phyloP scores from a whole-genome alignment of 2,888 invertebrate genomes.

The Copidosoma aretas region DNA sequence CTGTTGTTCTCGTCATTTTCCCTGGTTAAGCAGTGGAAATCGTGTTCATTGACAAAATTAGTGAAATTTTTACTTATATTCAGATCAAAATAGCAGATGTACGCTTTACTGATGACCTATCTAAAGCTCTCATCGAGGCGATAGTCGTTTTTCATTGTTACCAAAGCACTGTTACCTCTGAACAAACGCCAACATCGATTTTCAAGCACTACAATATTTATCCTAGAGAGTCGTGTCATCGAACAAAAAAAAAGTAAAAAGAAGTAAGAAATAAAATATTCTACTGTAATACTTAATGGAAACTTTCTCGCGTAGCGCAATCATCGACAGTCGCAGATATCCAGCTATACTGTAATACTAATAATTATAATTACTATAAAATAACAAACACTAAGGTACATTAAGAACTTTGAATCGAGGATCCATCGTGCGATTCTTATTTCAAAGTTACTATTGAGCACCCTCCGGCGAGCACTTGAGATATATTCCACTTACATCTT shows the following conservation, averaged over 20 bases:
- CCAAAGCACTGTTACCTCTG: no score
- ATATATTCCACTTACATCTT: slow-evolving; percentile 11
- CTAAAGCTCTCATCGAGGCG: no score
- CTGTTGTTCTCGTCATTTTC: no score
- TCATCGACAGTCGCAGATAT: slow-evolving; percentile 51
- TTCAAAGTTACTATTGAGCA: slow-evolving; percentile 16
- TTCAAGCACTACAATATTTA: no score
- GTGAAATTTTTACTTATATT: no score
- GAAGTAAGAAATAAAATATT: not conserved
- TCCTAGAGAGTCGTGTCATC: no score
- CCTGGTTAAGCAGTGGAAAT: no score
- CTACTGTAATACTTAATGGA: slow-evolving; percentile 44
- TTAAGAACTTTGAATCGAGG: slow-evolving; percentile 40
- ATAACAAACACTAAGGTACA: slow-evolving; percentile 11
- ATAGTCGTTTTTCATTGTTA: no score
- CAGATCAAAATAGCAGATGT: no score
- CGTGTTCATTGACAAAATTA: no score
- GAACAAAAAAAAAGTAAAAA: not conserved
- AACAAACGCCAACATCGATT: no score
- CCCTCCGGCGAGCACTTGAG: slow-evolving; percentile 35
- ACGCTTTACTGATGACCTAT: no score
- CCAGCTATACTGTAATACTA: slow-evolving; percentile 42
- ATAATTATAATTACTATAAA: slow-evolving; percentile 21
- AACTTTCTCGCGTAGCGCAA: slow-evolving; percentile 54
- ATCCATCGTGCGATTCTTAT: slow-evolving; percentile 21